Percentiles rank a stretch among this genome's conserved stretches.
Evolutionary conservation across 2,888 invertebrate genomes (phyloP).

Genomic region (Colostygia pectinataria): DNA sequence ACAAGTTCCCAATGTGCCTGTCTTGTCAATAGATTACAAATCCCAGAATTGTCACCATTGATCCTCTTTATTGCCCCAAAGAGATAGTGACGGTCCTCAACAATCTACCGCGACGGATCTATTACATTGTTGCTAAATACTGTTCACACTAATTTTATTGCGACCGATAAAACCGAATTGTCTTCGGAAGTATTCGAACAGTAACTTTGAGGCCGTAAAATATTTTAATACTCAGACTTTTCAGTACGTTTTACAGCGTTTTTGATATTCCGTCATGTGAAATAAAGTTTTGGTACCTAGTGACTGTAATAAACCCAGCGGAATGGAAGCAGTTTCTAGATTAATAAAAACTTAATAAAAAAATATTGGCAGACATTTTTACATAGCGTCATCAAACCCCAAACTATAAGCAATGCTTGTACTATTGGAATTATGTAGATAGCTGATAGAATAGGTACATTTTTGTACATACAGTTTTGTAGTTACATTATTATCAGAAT

Average conservation of each 20-base stretch:
- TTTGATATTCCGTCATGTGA: slow-evolving; percentile 15
- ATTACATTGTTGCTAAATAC: slow-evolving; percentile 34
- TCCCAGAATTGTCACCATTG: slow-evolving; percentile 23
- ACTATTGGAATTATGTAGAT: no score
- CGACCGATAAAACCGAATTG: slow-evolving; percentile 26
- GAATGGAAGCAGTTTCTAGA: background rate
- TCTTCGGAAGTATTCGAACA: slow-evolving; percentile 12
- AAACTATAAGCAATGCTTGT: no score
- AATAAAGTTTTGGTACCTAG: slow-evolving; percentile 6
- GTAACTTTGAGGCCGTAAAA: slow-evolving; percentile 15
- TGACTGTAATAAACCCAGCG: slow-evolving; percentile 1
- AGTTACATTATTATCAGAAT: no score
- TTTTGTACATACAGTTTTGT: no score
- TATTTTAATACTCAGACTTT: slow-evolving; percentile 18
- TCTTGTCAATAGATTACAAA: slow-evolving; percentile 22
- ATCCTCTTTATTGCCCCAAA: slow-evolving; percentile 20
- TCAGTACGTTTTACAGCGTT: slow-evolving; percentile 11
- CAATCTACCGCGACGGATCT: slow-evolving; percentile 19
- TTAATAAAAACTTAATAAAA: background rate
- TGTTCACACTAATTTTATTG: slow-evolving; percentile 32
- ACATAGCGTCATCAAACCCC: background rate
- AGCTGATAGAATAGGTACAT: no score
- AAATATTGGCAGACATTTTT: no score
- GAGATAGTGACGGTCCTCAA: slow-evolving; percentile 12
- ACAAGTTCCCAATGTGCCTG: slow-evolving; percentile 1